phyloP scores from a whole-genome alignment of 1,140 invertebrate species.

The Sarcophaga peregrina region DNA sequence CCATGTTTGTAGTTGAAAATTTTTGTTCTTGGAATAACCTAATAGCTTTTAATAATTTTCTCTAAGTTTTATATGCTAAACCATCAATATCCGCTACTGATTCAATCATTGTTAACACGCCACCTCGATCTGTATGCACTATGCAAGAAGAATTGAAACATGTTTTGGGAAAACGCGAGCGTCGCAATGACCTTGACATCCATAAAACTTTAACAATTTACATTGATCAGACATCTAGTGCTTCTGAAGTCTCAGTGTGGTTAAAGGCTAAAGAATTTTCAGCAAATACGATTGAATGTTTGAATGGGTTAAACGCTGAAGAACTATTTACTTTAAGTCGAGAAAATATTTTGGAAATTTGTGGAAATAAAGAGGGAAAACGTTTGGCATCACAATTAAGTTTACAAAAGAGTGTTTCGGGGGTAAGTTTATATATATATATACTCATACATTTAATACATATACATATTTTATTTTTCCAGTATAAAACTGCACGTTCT shows the following conservation, averaged over 20 bases:
- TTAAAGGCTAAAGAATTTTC: constrained; percentile 78
- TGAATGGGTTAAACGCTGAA: constrained; percentile 73
- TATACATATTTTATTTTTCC: constrained; percentile 12
- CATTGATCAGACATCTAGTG: constrained; percentile 73
- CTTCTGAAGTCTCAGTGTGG: constrained; percentile 77
- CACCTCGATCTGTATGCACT: not conserved
- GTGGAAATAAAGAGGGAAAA: constrained; percentile 74
- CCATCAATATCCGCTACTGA: not conserved
- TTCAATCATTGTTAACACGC: not conserved
- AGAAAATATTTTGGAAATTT: constrained; percentile 73
- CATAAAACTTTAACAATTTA: constrained; percentile 75
- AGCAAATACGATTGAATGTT: constrained; percentile 70
- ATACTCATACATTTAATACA: not conserved
- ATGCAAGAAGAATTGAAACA: constrained; percentile 71
- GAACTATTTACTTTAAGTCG: constrained; percentile 75
- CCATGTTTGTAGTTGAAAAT: too few species aligned
- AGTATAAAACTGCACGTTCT: constrained; percentile 46
- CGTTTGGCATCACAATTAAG: constrained; percentile 78
- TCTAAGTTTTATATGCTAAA: not conserved
- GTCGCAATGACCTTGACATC: constrained; percentile 69
- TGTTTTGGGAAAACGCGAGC: constrained; percentile 71
- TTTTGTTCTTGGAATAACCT: too few species aligned
- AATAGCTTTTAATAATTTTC: not conserved
- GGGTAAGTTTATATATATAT: constrained; percentile 70
- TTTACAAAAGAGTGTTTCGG: constrained; percentile 77